These are phyloP conservation scores for Solenopsis invicta DNA, from an alignment of 1,140 invertebrate genomes.

Conservation along the genomic window DNA sequence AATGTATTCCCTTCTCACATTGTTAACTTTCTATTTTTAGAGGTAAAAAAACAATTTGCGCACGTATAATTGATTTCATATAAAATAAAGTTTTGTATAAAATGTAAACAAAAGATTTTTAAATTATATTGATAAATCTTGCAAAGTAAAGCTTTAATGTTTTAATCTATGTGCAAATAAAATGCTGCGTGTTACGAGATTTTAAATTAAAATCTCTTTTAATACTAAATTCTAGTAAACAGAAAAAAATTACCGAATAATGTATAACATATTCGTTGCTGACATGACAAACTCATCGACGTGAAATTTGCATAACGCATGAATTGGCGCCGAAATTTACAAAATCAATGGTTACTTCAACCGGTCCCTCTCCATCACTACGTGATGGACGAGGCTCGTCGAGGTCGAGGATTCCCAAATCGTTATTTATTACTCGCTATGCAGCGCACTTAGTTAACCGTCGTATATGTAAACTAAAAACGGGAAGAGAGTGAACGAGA, in stretches of 20 bases:
- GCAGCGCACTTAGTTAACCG: slow-evolving; percentile 21
- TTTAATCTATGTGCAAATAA: background rate
- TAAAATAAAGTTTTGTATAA: background rate
- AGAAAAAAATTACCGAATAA: background rate
- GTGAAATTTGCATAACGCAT: slow-evolving; percentile 2
- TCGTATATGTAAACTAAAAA: slow-evolving; percentile 46
- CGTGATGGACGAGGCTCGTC: background rate
- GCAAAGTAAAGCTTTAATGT: background rate
- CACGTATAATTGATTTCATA: background rate
- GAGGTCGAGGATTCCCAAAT: slow-evolving; percentile 39
- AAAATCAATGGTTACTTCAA: slow-evolving; percentile 33
- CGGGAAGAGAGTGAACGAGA: background rate
- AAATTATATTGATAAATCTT: background rate
- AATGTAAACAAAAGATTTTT: background rate
- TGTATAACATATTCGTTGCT: background rate
- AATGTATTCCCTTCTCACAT: background rate
- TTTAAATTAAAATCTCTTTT: background rate
- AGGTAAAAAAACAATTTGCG: background rate
- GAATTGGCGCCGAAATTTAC: slow-evolving; percentile 5
- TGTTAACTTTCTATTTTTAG: background rate
- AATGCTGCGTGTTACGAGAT: no score
- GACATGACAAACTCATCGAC: background rate
- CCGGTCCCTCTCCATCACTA: background rate
- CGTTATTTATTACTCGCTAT: slow-evolving; percentile 44
- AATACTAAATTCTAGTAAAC: background rate